Evolutionary conservation across 2,113 vertebrate species (phyloP), one percentile per base, ranked within the genome.

Genomic region (Argyrosomus japonicus): DNA sequence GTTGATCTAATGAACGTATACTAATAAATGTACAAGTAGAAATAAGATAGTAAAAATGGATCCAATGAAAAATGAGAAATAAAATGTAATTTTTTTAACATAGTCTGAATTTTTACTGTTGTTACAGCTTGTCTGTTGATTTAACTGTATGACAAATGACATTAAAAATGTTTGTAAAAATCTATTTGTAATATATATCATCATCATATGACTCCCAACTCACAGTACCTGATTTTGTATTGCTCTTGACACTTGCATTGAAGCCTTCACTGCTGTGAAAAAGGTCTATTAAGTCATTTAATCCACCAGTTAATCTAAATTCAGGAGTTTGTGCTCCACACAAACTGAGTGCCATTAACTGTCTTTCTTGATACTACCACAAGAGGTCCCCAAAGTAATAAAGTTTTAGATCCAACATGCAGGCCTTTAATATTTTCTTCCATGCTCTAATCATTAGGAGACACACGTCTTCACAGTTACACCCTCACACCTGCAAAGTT

Each of bases 21-120:
- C n/a, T 27, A 27, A 8, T 40, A 9, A 40, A 40, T 8, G 36
- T 65, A 45, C 29, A 47, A 75, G 45, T 68, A 70, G 53, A 56
- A 50, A 48, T 76, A 63, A 79, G 32, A 19, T 11, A 23, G 63
- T 64, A n/a, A 40, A 75, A 73, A 68, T 77, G 23, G 32, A 77
- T 79, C 17, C 25, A 45, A 76, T 77, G 53, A 79, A 19, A 74
- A 73, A 61, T 1, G 10, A 65, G 23, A 72, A 80, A 48, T 25
- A 62, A 58, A 78, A 40, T 27, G 8, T 65, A 25, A 51, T 60
- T 68, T 77, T 83, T 82, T 27, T 51, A 65, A 65, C 12, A 13
- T 27, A 53, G 47, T 57, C 19, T 73, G 53, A 9, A 15, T 43
- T 75, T 69, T 43, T 69, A 40, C 47, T 60, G 11, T 43, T 51